Evolutionary conservation across 2,113 vertebrate genomes (phyloP).

Genomic region (Uria aalge): DNA sequence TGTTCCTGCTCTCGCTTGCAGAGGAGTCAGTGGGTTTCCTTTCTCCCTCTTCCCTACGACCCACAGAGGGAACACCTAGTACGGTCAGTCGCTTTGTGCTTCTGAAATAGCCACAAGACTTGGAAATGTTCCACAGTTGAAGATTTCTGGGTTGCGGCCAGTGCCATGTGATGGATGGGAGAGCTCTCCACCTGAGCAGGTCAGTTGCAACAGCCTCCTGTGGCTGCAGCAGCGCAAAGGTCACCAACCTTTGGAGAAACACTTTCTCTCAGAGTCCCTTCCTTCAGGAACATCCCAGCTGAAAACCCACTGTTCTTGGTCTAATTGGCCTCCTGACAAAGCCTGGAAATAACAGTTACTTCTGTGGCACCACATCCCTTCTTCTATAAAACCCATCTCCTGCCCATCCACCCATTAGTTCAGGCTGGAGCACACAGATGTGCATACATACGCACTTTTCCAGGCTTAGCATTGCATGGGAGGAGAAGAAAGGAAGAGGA

Average conservation of each 20-base stretch:
- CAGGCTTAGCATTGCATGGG: neutral
- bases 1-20: neutral
- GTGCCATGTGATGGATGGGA: neutral
- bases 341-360: neutral
- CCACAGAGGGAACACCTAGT: constrained; percentile 27
- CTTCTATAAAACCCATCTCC: neutral
- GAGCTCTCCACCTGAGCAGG: neutral
- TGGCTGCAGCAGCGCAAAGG: neutral
- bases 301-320: neutral
- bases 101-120: neutral
- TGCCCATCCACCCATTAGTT: neutral
- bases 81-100: neutral
- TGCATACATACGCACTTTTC: neutral
- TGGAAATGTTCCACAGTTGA: neutral
- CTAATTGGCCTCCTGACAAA: neutral
- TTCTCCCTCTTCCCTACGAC: neutral
- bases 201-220: neutral
- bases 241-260: neutral
- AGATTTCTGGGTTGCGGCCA: neutral
- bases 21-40: neutral
- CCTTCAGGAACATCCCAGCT: neutral
- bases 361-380: neutral
- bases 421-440: neutral
- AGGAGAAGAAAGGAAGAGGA: neutral
- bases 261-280: neutral